Base-by-base conservation (phyloP, 1,140 invertebrate species). In the Trialeurodes vaporariorum region DNA sequence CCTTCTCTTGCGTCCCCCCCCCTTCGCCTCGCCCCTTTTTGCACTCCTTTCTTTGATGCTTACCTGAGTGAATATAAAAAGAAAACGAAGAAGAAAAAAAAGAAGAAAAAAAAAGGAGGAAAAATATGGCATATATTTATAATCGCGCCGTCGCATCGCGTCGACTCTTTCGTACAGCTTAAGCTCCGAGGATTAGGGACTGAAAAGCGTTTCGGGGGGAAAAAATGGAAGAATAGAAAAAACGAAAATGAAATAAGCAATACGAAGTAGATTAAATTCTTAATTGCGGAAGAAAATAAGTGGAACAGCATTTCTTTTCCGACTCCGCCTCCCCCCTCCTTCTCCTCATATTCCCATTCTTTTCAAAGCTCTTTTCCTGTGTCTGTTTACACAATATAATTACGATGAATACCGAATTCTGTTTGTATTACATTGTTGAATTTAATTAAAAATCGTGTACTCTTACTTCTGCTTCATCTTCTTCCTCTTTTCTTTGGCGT, bases 251-350 rank as follows among this genome's bases (percentile, higher is more conserved):
- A 49, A 49, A 49, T 49, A 49, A 49, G 34, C 34, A 49, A 49
- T 49, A 49, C 34, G 34, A 49, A 49, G 34, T 49, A 49, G 34
- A 49, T 49, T 49, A 49, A 49, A 49, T 49, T 49, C 34, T 49
- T 49, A 49, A 49, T 49, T 49, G 34, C 34, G 34, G 34, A 49
- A 49, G 34, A 17, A 17, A 49, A 49, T 49, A 49, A 49, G 34
- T 49, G 34, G 34, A 49, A 17, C 34, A 49, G n/a, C n/a, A n/a
- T n/a, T n/a, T n/a, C n/a, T n/a, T n/a, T n/a, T n/a, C n/a, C n/a
- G n/a, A n/a, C n/a, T n/a, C n/a, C n/a, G n/a, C n/a, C n/a, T n/a
- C n/a, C n/a, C n/a, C n/a, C n/a, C 34, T 49, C 34, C 34, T 49
- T 49, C 34, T 5, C 5, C 34, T 9, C 34, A 17, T 17, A 9